Percentiles rank a stretch among this genome's conserved stretches.
Evolutionary conservation across 2,113 vertebrate species (phyloP).

Genomic region (Copsychus sechellarum): DNA sequence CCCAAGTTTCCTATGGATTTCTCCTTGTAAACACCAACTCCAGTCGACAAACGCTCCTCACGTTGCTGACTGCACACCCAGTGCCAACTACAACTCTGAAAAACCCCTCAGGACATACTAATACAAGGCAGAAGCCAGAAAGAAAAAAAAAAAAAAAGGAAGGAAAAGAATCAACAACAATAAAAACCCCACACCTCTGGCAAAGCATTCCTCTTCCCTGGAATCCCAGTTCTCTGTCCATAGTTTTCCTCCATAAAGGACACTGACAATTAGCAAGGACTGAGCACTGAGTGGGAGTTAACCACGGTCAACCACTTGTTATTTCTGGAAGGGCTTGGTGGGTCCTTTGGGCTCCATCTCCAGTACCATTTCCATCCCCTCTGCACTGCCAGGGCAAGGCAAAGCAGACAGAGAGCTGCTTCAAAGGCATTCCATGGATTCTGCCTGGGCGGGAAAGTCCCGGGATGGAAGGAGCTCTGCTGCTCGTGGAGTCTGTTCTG

Average conservation of each 20-base stretch:
- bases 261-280: background rate
- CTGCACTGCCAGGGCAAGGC: background rate
- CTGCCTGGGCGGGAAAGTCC: background rate
- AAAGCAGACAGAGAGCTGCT: slow-evolving; percentile 11
- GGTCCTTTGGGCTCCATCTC: background rate
- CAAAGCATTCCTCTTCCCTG: background rate
- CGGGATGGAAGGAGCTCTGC: background rate
- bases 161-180: background rate
- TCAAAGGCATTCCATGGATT: slow-evolving; percentile 41
- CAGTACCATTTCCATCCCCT: slow-evolving; percentile 13
- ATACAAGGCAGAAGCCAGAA: background rate
- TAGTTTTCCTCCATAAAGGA: background rate
- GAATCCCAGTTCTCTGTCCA: background rate
- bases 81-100: slow-evolving; percentile 12
- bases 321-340: slow-evolving; percentile 23
- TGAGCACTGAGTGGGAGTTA: background rate
- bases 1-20: slow-evolving; percentile 20
- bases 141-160: fast-evolving
- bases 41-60: background rate
- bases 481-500: slow-evolving; percentile 9
- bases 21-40: slow-evolving; percentile 20
- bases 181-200: slow-evolving; percentile 14
- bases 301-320: slow-evolving; percentile 29
- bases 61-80: background rate
- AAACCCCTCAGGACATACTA: background rate